Conservation (phyloP, 2,113 vertebrate species). For the Entosphenus tridentatus region DNA sequence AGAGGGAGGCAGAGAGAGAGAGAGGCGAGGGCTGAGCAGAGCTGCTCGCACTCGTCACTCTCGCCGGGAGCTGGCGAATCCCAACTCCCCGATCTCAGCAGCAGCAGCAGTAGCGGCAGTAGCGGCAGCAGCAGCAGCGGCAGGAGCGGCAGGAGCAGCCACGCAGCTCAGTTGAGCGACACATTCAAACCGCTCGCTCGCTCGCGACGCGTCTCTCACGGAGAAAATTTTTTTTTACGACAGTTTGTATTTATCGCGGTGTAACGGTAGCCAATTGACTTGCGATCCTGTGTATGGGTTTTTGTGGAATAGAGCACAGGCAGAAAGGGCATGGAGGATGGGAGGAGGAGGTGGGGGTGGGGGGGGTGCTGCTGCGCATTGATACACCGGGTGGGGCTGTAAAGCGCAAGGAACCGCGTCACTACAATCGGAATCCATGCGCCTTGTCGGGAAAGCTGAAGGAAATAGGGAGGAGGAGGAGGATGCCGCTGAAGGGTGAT, state of each 20-base stretch:
- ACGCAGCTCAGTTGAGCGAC: background rate
- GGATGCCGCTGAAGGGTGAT: background rate
- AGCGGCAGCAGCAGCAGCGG: background rate
- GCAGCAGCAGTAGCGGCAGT: background rate
- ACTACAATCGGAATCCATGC: background rate
- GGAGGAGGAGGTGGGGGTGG: background rate
- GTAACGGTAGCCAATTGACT: background rate
- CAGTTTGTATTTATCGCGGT: no score
- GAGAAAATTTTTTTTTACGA: no score
- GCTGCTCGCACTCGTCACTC: no score
- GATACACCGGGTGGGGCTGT: background rate
- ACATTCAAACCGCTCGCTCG: background rate
- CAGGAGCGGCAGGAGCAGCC: background rate
- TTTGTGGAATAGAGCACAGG: background rate
- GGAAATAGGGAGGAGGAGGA: background rate
- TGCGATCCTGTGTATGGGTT: background rate
- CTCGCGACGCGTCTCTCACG: no score
- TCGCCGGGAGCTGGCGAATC: no score
- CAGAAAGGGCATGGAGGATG: constrained; percentile 2
- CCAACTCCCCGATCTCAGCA: no score
- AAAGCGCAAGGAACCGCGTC: background rate
- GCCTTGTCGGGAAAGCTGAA: background rate
- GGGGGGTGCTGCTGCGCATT: background rate
- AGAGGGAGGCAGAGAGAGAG: no score
- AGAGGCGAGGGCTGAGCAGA: no score